phyloP scores from a whole-genome alignment of 2,888 invertebrate genomes.

The Syritta pipiens region DNA sequence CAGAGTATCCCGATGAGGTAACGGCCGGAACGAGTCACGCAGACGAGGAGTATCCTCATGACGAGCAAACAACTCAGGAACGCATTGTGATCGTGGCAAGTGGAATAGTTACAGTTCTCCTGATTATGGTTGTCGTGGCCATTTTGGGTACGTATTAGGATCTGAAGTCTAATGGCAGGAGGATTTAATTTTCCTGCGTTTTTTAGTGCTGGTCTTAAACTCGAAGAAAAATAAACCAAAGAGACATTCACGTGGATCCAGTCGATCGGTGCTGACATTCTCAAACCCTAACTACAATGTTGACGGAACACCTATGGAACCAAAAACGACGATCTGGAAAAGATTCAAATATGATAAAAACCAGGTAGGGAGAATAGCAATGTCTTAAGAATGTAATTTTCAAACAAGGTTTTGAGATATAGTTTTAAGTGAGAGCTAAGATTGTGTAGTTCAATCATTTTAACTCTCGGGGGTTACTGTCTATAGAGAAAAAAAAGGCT shows the following conservation, averaged over 20 bases:
- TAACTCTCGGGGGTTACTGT: no score
- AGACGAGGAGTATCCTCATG: constrained; percentile 69
- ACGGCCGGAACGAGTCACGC: constrained; percentile 64
- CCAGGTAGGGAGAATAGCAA: no score
- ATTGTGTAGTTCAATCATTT: no score
- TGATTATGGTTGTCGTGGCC: constrained; percentile 77
- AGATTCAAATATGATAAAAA: constrained; percentile 88
- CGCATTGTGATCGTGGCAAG: constrained; percentile 76
- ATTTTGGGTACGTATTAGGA: constrained; percentile 77
- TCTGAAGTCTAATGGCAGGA: background rate
- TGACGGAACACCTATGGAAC: constrained; percentile 78
- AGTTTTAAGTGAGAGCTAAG: no score
- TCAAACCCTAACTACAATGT: constrained; percentile 93
- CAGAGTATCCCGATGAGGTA: constrained; percentile 77
- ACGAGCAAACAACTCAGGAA: constrained; percentile 49
- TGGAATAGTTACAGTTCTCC: constrained; percentile 75
- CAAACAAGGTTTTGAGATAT: no score
- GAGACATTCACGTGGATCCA: constrained; percentile 81
- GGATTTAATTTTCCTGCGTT: no score
- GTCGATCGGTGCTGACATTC: constrained; percentile 89
- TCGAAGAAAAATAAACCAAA: constrained; percentile 80
- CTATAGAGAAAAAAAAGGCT: no score
- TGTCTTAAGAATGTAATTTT: no score
- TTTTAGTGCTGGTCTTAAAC: constrained; percentile 80
- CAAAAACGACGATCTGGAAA: constrained; percentile 84